Base-by-base conservation (phyloP, 2,797 vertebrate genomes). In the Champsocephalus gunnari region DNA sequence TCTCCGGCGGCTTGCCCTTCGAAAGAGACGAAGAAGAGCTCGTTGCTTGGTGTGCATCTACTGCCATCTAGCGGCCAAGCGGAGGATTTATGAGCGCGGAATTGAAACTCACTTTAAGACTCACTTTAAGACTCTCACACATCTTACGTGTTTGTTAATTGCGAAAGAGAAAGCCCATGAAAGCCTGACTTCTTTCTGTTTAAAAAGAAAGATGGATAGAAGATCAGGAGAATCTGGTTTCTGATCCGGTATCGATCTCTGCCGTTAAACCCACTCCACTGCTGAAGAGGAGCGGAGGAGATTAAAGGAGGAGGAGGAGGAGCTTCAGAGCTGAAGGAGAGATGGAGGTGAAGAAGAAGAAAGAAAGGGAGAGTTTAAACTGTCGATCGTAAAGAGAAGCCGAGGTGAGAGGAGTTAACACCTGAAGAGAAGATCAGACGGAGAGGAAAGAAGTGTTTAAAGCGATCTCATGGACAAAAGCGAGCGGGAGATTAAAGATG, bases 21-120 rank as follows among this genome's bases (percentile, higher is more conserved):
- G 47, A 48, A 24, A 1, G 21, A 24, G 56, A 59, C 2, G 60
- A 44, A 65, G 5, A 48, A 38, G 55, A 41, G 24, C 58, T 66
- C 54, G 71, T 32, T 4, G 8, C 53, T 19, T 0, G 53, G 63
- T 92, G 92, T 92, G 92, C 63, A 81, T 56, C 69, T 88, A 94
- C 89, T 95, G 94, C 94, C 95, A 93, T 83, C 95, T 94, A 67
- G 76, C 93, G 95, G 82, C 28, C 3, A 44, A 53, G 0, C 12
- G 44, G 8, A 16, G 73, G 1, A 75, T 4, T 17, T 0, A 3
- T 2, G 32, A 28, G 38, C 17, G 12, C 34, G 19, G 7, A 55
- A 6, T 14, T 56, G 38, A 51, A 44, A 28, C 3, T 5, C 3
- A 50, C 0, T 11, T 0, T 9, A 13, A 0, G 5, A 65, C 9